Evolutionary conservation across 2,113 vertebrate species (phyloP).

Genomic region (Hystrix cristata): DNA sequence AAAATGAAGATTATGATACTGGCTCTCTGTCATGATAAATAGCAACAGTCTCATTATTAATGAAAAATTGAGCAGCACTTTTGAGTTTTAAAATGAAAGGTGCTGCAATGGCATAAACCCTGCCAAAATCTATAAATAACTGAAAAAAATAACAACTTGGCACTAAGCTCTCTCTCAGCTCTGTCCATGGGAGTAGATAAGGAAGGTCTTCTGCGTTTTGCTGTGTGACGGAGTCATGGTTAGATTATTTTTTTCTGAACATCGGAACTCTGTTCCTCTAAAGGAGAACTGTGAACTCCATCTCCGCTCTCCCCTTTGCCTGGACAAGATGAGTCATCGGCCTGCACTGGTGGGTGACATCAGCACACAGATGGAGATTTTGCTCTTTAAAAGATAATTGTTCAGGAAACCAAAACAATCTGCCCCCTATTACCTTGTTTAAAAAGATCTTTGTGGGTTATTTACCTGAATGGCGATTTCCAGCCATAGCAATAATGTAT

Average conservation of each 20-base stretch:
- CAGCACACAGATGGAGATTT: constrained; percentile 18
- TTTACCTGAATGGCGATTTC: constrained; percentile 33
- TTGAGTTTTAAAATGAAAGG: constrained; percentile 58
- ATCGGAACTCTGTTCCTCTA: constrained; percentile 10
- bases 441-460: constrained; percentile 26
- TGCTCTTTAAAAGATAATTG: constrained; percentile 53
- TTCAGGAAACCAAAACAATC: constrained; percentile 53
- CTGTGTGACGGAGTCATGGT: constrained; percentile 35
- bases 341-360: background rate
- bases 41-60: constrained; percentile 51
- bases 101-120: constrained; percentile 1
- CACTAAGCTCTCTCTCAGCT: background rate
- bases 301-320: background rate
- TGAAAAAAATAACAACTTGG: constrained; percentile 11
- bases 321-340: background rate
- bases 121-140: constrained; percentile 58
- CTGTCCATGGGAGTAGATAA: constrained; percentile 22
- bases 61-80: constrained; percentile 36
- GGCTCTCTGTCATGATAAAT: constrained; percentile 34
- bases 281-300: background rate
- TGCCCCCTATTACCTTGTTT: constrained; percentile 37
- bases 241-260: constrained; percentile 18
- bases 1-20: constrained; percentile 56
- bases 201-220: constrained; percentile 49
- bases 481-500: accelerated